These are phyloP conservation scores for Daubentonia madagascariensis DNA, from an alignment of 2,113 vertebrate genomes.

Conservation along the genomic window DNA sequence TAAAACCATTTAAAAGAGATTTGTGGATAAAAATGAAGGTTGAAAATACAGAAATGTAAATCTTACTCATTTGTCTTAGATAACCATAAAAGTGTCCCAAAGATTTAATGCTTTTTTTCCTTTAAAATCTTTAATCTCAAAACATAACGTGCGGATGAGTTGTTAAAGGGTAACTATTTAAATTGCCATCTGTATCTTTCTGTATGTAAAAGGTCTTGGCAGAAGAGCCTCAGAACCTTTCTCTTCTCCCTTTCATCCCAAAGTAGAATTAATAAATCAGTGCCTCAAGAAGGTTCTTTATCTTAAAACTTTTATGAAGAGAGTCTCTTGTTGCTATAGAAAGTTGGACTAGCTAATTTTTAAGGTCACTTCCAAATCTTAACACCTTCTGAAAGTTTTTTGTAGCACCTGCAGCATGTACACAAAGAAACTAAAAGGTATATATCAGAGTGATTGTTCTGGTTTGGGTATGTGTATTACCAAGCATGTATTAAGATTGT, in stretches of 20 bases:
- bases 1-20: constrained; percentile 7
- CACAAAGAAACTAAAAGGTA: not conserved
- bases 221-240: constrained; percentile 3
- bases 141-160: not conserved
- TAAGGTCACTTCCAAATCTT: constrained; percentile 12
- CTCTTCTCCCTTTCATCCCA: not conserved
- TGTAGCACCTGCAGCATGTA: not conserved
- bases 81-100: not conserved
- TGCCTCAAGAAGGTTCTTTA: not conserved
- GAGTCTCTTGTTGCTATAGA: constrained; percentile 7
- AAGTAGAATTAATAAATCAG: constrained; percentile 21
- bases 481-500: not conserved
- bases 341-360: not conserved
- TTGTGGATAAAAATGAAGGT: not conserved
- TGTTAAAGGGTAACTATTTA: not conserved
- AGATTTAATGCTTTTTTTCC: not conserved
- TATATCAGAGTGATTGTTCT: not conserved
- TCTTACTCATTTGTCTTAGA: not conserved
- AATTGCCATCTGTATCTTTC: not conserved
- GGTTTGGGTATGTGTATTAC: not conserved
- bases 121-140: not conserved
- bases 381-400: constrained; percentile 19
- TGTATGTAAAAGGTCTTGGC: not conserved
- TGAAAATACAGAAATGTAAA: not conserved
- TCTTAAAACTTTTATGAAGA: not conserved